Percentiles rank a stretch among this genome's conserved stretches.
These are phyloP conservation scores for Diplolepis rosae DNA, from an alignment of 2,888 invertebrate species.

Conservation along the genomic window DNA sequence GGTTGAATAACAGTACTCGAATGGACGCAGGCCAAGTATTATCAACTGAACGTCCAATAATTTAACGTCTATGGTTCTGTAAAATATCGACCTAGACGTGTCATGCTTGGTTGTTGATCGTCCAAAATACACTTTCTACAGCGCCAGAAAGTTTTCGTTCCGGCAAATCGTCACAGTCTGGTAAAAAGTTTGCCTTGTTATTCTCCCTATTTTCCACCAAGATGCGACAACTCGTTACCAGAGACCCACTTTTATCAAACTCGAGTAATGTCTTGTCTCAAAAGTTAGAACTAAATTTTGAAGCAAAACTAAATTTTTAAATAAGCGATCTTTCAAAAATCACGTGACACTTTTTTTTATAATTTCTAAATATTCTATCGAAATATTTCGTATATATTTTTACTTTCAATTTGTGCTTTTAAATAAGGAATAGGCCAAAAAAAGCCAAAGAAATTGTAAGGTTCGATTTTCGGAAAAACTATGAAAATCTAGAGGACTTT, in stretches of 20 bases:
- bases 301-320: background rate
- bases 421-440: too few species aligned
- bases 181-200: constrained; percentile 27
- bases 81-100: constrained; percentile 15
- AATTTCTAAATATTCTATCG: too few species aligned
- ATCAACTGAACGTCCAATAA: constrained; percentile 27
- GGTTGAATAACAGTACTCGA: background rate
- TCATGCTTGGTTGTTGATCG: constrained; percentile 11
- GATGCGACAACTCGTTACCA: background rate
- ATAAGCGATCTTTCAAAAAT: too few species aligned
- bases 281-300: background rate
- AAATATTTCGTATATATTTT: too few species aligned
- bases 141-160: constrained; percentile 25
- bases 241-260: constrained; percentile 5
- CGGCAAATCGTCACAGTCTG: background rate
- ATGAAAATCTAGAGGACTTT: too few species aligned
- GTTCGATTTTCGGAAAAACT: too few species aligned
- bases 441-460: too few species aligned
- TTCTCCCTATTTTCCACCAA: constrained; percentile 3
- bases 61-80: constrained; percentile 17
- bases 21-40: constrained; percentile 25
- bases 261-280: background rate
- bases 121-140: constrained; percentile 11
- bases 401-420: too few species aligned
- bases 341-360: too few species aligned